phyloP scores from a whole-genome alignment of 1,140 invertebrate genomes.

The Lordiphosa collinella region DNA sequence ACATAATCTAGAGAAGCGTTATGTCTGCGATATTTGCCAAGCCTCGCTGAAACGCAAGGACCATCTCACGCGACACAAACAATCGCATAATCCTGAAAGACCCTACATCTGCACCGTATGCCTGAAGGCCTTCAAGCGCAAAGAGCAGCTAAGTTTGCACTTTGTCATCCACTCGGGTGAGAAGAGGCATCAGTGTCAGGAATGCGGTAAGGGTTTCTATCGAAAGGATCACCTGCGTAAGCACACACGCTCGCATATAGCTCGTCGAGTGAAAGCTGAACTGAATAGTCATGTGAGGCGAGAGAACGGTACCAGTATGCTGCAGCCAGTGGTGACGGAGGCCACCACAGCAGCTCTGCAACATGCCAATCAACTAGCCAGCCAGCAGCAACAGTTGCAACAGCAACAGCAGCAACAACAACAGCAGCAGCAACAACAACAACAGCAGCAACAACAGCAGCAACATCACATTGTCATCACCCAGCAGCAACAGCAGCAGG shows the following conservation, averaged over 20 bases:
- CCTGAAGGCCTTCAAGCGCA: slow-evolving; percentile 91
- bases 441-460: slow-evolving; percentile 52
- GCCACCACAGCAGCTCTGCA: slow-evolving; percentile 62
- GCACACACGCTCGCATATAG: slow-evolving; percentile 90
- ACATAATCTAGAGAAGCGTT: slow-evolving; percentile 87
- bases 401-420: slow-evolving; percentile 59
- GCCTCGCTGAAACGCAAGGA: slow-evolving; percentile 91
- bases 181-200: slow-evolving; percentile 90
- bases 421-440: slow-evolving; percentile 50
- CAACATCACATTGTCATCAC: slow-evolving; percentile 66
- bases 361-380: slow-evolving; percentile 59
- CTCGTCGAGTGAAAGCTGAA: slow-evolving; percentile 89
- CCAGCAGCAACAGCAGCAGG: slow-evolving; percentile 44
- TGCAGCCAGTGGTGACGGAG: slow-evolving; percentile 69
- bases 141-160: slow-evolving; percentile 91
- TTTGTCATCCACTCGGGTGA: slow-evolving; percentile 92
- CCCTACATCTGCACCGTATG: slow-evolving; percentile 91
- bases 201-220: slow-evolving; percentile 90
- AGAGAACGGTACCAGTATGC: slow-evolving; percentile 71
- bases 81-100: slow-evolving; percentile 89
- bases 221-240: slow-evolving; percentile 89
- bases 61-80: slow-evolving; percentile 89
- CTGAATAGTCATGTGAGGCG: slow-evolving; percentile 82
- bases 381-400: slow-evolving; percentile 51
- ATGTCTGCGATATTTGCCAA: slow-evolving; percentile 92